phyloP scores from a whole-genome alignment of 2,113 vertebrate genomes.

The Amphiprion percula region DNA sequence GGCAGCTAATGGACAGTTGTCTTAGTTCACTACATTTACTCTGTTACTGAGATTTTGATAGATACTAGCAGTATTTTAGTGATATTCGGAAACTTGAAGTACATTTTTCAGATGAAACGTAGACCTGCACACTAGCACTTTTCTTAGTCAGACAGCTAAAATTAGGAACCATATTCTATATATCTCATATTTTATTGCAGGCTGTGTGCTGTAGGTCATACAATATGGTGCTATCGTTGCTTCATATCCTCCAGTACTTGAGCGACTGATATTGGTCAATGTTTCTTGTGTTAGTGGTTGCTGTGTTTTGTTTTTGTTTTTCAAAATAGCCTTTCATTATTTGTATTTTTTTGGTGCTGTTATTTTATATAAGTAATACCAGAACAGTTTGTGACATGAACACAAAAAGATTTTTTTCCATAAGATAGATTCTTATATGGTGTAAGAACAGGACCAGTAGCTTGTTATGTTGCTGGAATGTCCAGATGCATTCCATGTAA shows the following conservation, averaged over 20 bases:
- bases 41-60: neutral
- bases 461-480: too few species aligned
- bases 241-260: conserved; percentile 43
- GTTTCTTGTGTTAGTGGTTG: neutral
- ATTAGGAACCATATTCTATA: neutral
- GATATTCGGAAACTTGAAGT: neutral
- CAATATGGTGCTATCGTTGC: conserved; percentile 60
- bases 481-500: neutral
- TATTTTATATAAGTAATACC: conserved; percentile 19
- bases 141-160: conserved; percentile 31
- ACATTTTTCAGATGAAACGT: neutral
- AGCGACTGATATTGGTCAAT: conserved; percentile 9
- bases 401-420: neutral
- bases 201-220: neutral
- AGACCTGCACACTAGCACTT: conserved; percentile 67
- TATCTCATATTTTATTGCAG: neutral
- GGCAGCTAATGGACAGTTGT: conserved; percentile 28
- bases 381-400: neutral
- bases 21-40: conserved; percentile 42
- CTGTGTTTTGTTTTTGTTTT: neutral
- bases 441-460: neutral
- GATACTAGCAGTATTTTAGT: conserved; percentile 37
- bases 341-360: conserved; percentile 45
- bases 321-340: neutral
- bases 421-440: neutral